A percentile compares a stretch with the other conserved stretches of the same genome.
Conservation (phyloP, 2,113 vertebrate genomes). For the Channa maculata region DNA sequence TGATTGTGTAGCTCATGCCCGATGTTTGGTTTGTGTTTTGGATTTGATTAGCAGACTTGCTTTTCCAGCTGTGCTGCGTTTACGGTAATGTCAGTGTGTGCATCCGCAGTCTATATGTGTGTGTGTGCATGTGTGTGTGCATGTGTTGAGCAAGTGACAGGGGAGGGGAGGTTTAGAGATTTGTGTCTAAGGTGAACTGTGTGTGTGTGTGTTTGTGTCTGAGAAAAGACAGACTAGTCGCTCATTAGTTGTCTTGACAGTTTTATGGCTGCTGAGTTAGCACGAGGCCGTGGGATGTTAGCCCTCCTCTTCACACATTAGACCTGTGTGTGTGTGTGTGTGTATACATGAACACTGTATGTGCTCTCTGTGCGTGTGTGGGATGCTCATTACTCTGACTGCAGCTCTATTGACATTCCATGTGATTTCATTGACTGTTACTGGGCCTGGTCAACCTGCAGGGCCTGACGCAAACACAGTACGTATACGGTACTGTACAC, state of each 20-base stretch:
- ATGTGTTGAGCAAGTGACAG: slow-evolving; percentile 32
- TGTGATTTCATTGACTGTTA: no score
- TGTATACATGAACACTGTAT: neutral
- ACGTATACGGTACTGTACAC: neutral
- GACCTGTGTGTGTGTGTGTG: slow-evolving; percentile 33
- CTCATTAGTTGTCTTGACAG: slow-evolving; percentile 68
- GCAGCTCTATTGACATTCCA: no score
- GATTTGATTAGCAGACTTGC: no score
- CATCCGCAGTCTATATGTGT: neutral
- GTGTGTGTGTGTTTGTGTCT: neutral
- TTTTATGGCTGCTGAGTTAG: slow-evolving; percentile 75
- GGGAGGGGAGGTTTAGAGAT: slow-evolving; percentile 43
- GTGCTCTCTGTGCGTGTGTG: neutral
- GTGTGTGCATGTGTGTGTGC: slow-evolving; percentile 9
- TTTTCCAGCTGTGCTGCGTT: no score
- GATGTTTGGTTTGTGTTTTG: no score
- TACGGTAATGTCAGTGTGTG: neutral
- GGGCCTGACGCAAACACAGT: no score
- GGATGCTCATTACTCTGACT: no score
- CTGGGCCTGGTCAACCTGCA: no score
- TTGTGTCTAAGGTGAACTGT: slow-evolving; percentile 62
- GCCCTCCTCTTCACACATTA: slow-evolving; percentile 53
- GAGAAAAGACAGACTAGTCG: slow-evolving; percentile 42
- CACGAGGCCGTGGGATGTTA: slow-evolving; percentile 55
- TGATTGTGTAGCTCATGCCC: no score